phyloP scores from a whole-genome alignment of 2,797 vertebrate species.

The Glossophaga mutica region DNA sequence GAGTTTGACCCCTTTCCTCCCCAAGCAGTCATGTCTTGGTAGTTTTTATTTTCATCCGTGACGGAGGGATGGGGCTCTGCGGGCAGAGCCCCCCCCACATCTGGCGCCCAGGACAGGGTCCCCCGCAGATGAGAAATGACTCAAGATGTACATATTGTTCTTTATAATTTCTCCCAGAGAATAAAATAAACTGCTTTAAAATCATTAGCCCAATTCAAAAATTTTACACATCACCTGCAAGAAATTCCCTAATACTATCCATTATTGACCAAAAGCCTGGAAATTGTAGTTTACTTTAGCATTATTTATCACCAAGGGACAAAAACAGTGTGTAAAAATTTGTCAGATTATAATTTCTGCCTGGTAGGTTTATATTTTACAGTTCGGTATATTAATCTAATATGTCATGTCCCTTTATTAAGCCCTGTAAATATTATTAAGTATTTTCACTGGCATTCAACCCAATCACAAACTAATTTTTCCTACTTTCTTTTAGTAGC shows the following conservation, averaged over 20 bases:
- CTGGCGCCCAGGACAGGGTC: no score
- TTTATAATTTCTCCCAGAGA: constrained; percentile 7
- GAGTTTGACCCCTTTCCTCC: no score
- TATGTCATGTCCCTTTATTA: constrained; percentile 33
- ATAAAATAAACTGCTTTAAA: neutral
- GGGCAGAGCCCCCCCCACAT: no score
- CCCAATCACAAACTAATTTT: neutral
- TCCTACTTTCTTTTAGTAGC: neutral
- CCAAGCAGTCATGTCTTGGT: no score
- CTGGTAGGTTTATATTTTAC: neutral
- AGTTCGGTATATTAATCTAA: constrained; percentile 20
- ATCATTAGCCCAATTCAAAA: constrained; percentile 12
- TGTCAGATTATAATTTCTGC: constrained; percentile 38
- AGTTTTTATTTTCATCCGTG: no score
- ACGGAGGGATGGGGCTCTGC: no score
- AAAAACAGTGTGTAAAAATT: constrained; percentile 30
- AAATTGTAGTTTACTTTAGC: constrained; percentile 17
- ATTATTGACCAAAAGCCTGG: constrained; percentile 33
- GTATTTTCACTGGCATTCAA: constrained; percentile 11
- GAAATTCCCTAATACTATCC: neutral
- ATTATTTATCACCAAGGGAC: constrained; percentile 29
- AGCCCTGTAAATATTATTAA: constrained; percentile 42
- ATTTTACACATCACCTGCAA: constrained; percentile 14
- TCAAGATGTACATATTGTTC: neutral
- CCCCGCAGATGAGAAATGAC: constrained; percentile 27